Percentiles rank a stretch among this genome's conserved stretches.
These are phyloP conservation scores for Ochotona curzoniae DNA, from an alignment of 2,113 vertebrate species.

Conservation along the genomic window DNA sequence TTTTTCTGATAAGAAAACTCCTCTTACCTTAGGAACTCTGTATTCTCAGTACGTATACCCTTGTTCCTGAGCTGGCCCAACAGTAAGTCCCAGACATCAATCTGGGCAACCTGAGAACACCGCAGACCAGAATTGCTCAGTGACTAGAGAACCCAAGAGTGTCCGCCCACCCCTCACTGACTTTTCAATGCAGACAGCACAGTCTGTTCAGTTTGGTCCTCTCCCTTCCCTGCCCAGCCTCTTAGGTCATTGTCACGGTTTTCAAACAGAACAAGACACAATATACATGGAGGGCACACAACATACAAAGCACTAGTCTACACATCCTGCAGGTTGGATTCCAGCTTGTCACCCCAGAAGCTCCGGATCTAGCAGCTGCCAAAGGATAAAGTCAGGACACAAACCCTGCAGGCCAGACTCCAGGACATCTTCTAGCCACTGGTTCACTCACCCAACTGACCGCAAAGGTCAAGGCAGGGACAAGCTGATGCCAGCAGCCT, in stretches of 20 bases:
- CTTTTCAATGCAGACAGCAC: background rate
- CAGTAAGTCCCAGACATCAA: background rate
- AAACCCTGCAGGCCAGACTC: background rate
- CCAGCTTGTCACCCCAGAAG: background rate
- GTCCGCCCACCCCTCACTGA: background rate
- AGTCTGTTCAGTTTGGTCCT: too few species aligned
- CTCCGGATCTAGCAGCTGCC: background rate
- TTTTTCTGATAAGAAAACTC: background rate
- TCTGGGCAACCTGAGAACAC: background rate
- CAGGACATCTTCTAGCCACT: too few species aligned
- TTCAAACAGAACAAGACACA: background rate
- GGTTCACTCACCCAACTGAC: too few species aligned
- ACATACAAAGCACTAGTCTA: background rate
- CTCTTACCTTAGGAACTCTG: background rate
- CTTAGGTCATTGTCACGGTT: background rate
- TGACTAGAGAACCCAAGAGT: background rate
- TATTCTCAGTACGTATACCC: background rate
- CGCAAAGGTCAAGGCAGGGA: too few species aligned
- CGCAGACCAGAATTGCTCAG: accelerated
- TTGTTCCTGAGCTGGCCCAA: background rate
- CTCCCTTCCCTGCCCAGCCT: too few species aligned
- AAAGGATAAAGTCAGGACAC: background rate
- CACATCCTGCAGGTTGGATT: background rate
- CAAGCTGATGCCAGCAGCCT: too few species aligned
- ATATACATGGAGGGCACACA: background rate